Percentiles rank a stretch among this genome's conserved stretches.
Conservation (phyloP, 1,140 invertebrate species). For the Stenopsyche tienmushanensis region DNA sequence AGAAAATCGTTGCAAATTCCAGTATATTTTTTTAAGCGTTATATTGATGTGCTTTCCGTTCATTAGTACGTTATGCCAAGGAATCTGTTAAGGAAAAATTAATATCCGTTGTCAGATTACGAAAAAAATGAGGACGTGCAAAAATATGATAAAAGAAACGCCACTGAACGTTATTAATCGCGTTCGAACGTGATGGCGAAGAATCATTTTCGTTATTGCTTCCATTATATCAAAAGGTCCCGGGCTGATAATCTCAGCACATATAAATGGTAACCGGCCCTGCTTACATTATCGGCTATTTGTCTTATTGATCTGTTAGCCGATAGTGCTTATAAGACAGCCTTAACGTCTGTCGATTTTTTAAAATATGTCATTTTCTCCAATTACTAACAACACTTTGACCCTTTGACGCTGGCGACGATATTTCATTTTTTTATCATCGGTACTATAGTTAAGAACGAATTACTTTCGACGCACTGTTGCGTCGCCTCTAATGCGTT, state of each 20-base stretch:
- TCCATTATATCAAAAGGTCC: neutral
- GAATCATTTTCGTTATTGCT: neutral
- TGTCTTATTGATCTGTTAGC: slow-evolving; percentile 12
- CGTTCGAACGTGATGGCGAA: no score
- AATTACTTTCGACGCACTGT: neutral
- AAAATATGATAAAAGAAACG: neutral
- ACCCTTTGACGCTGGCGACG: neutral
- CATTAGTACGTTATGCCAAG: no score
- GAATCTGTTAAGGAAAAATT: no score
- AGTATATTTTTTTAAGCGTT: no score
- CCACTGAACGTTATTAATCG: neutral
- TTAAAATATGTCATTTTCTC: neutral
- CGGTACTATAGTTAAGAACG: no score
- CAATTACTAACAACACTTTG: neutral
- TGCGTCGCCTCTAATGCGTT: no score
- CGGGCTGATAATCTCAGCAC: neutral
- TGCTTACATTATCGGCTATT: slow-evolving; percentile 13
- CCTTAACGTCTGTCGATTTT: neutral
- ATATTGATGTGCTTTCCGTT: no score
- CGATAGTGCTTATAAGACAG: slow-evolving; percentile 4
- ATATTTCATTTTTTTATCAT: no score
- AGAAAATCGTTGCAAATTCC: no score
- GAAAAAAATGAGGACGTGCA: neutral
- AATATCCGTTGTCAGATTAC: neutral
- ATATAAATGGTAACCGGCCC: slow-evolving; percentile 1